Percentiles rank a stretch among this genome's conserved stretches.
Conservation (phyloP, 2,888 invertebrate species). For the Tribolium freemani region DNA sequence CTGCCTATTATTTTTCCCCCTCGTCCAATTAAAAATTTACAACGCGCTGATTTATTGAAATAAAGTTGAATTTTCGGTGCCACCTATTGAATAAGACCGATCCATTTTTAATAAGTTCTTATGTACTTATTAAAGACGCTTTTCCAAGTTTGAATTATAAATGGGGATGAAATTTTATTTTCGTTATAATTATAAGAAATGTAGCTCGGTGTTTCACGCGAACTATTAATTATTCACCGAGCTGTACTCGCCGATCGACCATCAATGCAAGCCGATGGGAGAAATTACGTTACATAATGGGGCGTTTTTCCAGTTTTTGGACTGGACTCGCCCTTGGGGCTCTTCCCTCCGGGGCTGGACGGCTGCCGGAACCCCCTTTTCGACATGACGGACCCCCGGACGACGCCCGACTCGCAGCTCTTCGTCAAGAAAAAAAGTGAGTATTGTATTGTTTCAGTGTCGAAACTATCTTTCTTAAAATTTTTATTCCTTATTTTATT, state of each 20-base stretch:
- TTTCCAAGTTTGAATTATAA: slow-evolving; percentile 21
- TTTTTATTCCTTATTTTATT: no score
- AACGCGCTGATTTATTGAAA: slow-evolving; percentile 34
- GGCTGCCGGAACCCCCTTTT: slow-evolving; percentile 81
- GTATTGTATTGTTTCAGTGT: slow-evolving; percentile 56
- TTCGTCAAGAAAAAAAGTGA: slow-evolving; percentile 86
- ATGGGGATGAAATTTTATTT: slow-evolving; percentile 36
- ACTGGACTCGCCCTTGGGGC: slow-evolving; percentile 79
- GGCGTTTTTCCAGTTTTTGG: slow-evolving; percentile 76
- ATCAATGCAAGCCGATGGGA: slow-evolving; percentile 22
- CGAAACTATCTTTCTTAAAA: no score
- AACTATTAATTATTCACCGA: slow-evolving; percentile 26
- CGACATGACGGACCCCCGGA: slow-evolving; percentile 81
- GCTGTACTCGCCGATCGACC: slow-evolving; percentile 20
- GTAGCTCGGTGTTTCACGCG: slow-evolving; percentile 20
- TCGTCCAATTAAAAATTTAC: slow-evolving; percentile 6
- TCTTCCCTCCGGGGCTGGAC: slow-evolving; percentile 84
- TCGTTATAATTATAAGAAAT: slow-evolving; percentile 37
- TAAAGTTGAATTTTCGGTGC: slow-evolving; percentile 24
- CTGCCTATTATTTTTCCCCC: background rate
- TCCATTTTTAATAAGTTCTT: slow-evolving; percentile 27
- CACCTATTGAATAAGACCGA: slow-evolving; percentile 29
- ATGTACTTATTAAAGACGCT: slow-evolving; percentile 29
- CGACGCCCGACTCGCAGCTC: slow-evolving; percentile 76
- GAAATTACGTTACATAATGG: slow-evolving; percentile 1